Evolutionary conservation across 2,113 vertebrate genomes (phyloP).

Genomic region (Urocolius indicus): DNA sequence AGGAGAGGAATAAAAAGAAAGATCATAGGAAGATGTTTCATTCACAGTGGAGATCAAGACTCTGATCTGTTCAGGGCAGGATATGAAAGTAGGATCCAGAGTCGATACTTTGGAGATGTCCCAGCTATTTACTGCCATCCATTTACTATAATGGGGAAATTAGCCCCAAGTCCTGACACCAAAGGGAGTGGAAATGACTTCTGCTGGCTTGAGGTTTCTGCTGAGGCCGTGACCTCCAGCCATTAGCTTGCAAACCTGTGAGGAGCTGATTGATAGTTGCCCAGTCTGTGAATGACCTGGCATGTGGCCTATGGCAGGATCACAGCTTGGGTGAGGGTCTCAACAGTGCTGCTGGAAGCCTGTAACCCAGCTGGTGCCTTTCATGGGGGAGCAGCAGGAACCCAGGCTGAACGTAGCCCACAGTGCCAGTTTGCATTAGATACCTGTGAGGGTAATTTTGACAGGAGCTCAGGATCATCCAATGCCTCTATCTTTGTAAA

Average conservation of each 20-base stretch:
- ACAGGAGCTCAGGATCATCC: not conserved
- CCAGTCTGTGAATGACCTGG: not conserved
- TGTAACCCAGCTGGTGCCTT: not conserved
- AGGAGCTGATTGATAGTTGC: not conserved
- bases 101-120: not conserved
- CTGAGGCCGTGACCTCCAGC: not conserved
- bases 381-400: not conserved
- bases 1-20: not conserved
- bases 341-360: not conserved
- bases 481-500: not conserved
- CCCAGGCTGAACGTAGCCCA: not conserved
- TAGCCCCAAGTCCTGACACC: not conserved
- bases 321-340: not conserved
- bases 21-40: not conserved
- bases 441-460: accelerated
- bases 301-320: accelerated
- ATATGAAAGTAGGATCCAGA: not conserved
- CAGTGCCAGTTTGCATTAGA: not conserved
- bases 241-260: not conserved
- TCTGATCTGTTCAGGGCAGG: not conserved
- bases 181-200: not conserved
- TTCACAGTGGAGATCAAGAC: not conserved
- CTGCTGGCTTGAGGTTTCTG: not conserved
- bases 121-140: not conserved
- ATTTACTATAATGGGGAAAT: not conserved